A percentile compares a stretch with the other conserved stretches of the same genome.
Evolutionary conservation across 2,888 invertebrate species (phyloP).

Genomic region (Dryobota labecula): DNA sequence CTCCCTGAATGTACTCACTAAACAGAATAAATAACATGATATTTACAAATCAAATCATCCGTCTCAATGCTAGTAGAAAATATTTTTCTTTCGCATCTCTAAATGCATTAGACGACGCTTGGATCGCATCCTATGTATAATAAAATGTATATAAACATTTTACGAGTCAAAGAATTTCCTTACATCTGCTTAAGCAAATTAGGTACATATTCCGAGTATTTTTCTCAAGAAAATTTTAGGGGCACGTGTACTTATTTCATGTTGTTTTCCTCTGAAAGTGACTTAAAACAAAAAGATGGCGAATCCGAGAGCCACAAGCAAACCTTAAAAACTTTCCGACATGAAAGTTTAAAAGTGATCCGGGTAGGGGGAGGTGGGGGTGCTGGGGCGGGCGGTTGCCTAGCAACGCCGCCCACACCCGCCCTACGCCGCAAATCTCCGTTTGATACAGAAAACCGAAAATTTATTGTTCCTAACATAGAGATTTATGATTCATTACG

Average conservation of each 20-base stretch:
- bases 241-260: constrained; percentile 63
- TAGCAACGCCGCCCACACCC: constrained; percentile 85
- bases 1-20: constrained; percentile 13
- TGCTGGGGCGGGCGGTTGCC: constrained; percentile 77
- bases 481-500: constrained; percentile 72
- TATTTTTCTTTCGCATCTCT: constrained; percentile 57
- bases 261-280: constrained; percentile 78
- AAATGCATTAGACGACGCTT: constrained; percentile 61
- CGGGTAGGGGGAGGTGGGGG: constrained; percentile 71
- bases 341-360: constrained; percentile 91
- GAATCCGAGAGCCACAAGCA: constrained; percentile 87
- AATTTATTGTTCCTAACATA: constrained; percentile 84
- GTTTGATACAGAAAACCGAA: constrained; percentile 85
- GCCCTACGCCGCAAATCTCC: constrained; percentile 87
- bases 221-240: constrained; percentile 60
- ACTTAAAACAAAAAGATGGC: constrained; percentile 86
- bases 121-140: constrained; percentile 61
- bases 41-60: constrained; percentile 55
- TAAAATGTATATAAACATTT: constrained; percentile 60
- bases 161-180: constrained; percentile 65
- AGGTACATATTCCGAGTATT: constrained; percentile 45
- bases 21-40: constrained; percentile 43
- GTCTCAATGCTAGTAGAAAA: constrained; percentile 44
- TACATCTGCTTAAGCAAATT: constrained; percentile 62
- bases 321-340: constrained; percentile 90